A percentile compares a stretch with the other conserved stretches of the same genome.
Conservation (phyloP, 2,888 invertebrate genomes). For the Empis livida region DNA sequence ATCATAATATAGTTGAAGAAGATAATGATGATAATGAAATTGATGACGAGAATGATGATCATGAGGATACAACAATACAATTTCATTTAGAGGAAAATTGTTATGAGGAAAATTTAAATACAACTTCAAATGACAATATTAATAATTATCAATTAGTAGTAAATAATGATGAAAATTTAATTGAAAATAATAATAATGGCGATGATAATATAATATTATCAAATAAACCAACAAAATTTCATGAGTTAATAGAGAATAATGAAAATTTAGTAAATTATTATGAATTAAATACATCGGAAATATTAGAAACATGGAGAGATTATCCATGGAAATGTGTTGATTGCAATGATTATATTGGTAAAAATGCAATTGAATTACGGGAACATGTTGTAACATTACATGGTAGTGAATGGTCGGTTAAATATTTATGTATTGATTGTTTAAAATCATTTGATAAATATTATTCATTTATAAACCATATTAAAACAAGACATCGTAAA, state of each 20-base stretch:
- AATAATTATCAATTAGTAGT: too few species aligned
- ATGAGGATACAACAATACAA: background rate
- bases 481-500: conserved; percentile 19
- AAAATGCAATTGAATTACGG: conserved; percentile 5
- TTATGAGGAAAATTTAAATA: too few species aligned
- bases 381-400: conserved; percentile 6
- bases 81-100: too few species aligned
- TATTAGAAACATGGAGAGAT: conserved; percentile 11
- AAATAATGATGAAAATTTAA: too few species aligned
- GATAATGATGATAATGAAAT: background rate
- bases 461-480: conserved; percentile 22
- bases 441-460: conserved; percentile 19
- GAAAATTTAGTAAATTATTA: too few species aligned
- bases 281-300: background rate
- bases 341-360: conserved; percentile 6
- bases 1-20: conserved; percentile 1
- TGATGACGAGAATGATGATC: background rate
- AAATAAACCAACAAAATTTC: too few species aligned
- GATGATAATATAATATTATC: too few species aligned
- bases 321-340: conserved; percentile 15
- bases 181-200: too few species aligned
- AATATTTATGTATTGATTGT: conserved; percentile 22
- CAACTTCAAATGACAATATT: too few species aligned
- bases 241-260: too few species aligned
- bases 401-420: background rate